phyloP scores from a whole-genome alignment of 2,797 vertebrate species.

The Darevskia mixta region DNA sequence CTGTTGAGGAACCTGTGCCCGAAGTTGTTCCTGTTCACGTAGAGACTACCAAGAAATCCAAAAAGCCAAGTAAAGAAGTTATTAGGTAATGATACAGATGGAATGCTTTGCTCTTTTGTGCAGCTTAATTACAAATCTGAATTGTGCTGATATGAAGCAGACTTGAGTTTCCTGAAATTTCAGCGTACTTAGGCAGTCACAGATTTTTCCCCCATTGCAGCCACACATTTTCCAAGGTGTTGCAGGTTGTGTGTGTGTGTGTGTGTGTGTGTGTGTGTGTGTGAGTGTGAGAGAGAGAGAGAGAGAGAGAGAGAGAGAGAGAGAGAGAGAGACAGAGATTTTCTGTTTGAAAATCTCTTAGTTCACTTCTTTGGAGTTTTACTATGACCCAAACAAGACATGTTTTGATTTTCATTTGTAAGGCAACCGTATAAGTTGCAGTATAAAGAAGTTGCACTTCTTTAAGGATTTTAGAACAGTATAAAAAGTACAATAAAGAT shows the following conservation, averaged over 20 bases:
- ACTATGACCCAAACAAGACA: neutral
- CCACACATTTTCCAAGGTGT: neutral
- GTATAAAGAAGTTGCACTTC: neutral
- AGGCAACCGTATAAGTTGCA: neutral
- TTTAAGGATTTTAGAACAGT: too few relatives aligned
- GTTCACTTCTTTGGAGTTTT: neutral
- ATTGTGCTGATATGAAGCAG: neutral
- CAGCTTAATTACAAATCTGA: conserved; percentile 1
- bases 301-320: neutral
- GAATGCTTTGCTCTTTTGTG: conserved; percentile 20
- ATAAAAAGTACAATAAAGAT: too few relatives aligned
- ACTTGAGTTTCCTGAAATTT: neutral
- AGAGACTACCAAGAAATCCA: conserved; percentile 94
- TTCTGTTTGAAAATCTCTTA: neutral
- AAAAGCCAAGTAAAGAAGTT: conserved; percentile 93
- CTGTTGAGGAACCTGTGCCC: conserved; percentile 87
- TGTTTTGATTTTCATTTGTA: neutral
- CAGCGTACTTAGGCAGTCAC: neutral
- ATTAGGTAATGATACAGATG: conserved; percentile 85
- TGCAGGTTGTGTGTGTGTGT: neutral
- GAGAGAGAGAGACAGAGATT: neutral
- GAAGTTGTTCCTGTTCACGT: conserved; percentile 89
- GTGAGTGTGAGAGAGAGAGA: neutral
- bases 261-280: neutral
- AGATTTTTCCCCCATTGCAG: neutral